Evolutionary conservation across 1,140 invertebrate species (phyloP).

Genomic region (Batillaria attramentaria): DNA sequence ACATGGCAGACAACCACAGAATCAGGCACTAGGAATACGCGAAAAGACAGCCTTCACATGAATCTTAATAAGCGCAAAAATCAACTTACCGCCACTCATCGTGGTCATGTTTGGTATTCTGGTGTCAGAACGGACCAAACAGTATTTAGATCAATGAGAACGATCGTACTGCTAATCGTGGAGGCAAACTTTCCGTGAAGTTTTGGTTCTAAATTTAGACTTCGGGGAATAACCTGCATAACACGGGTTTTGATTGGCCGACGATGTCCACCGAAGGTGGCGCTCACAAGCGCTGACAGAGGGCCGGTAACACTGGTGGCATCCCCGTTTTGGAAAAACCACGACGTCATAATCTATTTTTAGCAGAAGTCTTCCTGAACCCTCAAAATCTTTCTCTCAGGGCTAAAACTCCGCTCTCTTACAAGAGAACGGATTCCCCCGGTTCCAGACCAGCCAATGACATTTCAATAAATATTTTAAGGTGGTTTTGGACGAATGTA

Average conservation of each 20-base stretch:
- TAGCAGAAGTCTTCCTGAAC: too few species aligned
- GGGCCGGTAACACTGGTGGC: too few species aligned
- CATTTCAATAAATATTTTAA: too few species aligned
- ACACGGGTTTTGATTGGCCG: conserved; percentile 14
- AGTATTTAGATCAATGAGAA: not conserved
- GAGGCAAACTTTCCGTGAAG: conserved; percentile 7
- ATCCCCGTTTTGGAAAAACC: conserved; percentile 27
- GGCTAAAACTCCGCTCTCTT: too few species aligned
- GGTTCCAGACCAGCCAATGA: too few species aligned
- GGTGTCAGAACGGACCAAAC: not conserved
- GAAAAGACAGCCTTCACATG: not conserved
- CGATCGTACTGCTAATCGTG: not conserved
- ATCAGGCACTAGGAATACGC: conserved; percentile 1
- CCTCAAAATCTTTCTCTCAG: too few species aligned
- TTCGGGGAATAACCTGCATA: conserved; percentile 33
- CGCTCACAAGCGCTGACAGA: too few species aligned
- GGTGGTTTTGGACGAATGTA: too few species aligned
- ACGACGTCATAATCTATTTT: conserved; percentile 26
- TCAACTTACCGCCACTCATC: conserved; percentile 21
- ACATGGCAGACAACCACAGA: conserved; percentile 13
- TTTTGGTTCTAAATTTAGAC: conserved; percentile 27
- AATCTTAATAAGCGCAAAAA: not conserved
- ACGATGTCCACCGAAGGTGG: conserved; percentile 12
- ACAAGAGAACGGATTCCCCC: too few species aligned
- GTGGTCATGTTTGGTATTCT: conserved; percentile 4